Evolutionary conservation across 2,888 invertebrate genomes (phyloP).

Genomic region (Sphaeridia pumilis): DNA sequence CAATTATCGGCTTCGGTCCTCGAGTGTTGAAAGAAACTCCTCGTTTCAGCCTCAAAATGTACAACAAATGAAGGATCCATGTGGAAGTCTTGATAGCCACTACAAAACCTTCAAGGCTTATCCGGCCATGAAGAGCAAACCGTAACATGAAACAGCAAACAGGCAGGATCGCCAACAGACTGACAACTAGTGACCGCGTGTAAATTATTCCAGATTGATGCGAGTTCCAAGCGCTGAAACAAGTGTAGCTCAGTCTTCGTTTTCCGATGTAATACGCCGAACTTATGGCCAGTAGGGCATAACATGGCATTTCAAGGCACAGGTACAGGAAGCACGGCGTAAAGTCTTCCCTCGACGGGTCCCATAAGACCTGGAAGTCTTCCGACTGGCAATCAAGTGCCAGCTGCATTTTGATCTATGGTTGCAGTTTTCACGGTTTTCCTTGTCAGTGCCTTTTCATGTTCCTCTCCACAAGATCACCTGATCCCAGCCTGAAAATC

Average conservation of each 20-base stretch:
- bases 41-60: constrained; percentile 53
- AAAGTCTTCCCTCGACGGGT: constrained; percentile 58
- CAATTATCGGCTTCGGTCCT: constrained; percentile 57
- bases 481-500: too few species aligned
- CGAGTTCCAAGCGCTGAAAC: constrained; percentile 51
- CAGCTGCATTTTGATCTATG: too few species aligned
- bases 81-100: constrained; percentile 58
- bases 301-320: constrained; percentile 58
- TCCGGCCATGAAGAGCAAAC: constrained; percentile 36
- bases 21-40: constrained; percentile 49
- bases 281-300: constrained; percentile 56
- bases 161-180: constrained; percentile 55
- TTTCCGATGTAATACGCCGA: constrained; percentile 74
- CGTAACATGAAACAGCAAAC: constrained; percentile 48
- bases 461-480: too few species aligned
- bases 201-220: constrained; percentile 53
- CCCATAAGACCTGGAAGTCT: constrained; percentile 58
- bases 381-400: constrained; percentile 40
- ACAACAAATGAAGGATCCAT: constrained; percentile 72
- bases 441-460: too few species aligned
- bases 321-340: constrained; percentile 76
- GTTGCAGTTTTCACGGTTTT: too few species aligned
- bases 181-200: constrained; percentile 51
- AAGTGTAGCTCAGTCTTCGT: constrained; percentile 42
- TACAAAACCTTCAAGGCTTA: constrained; percentile 54